Percentiles rank a stretch among this genome's conserved stretches.
Evolutionary conservation across 2,888 invertebrate genomes (phyloP).

Genomic region (Bombyx huttoni): DNA sequence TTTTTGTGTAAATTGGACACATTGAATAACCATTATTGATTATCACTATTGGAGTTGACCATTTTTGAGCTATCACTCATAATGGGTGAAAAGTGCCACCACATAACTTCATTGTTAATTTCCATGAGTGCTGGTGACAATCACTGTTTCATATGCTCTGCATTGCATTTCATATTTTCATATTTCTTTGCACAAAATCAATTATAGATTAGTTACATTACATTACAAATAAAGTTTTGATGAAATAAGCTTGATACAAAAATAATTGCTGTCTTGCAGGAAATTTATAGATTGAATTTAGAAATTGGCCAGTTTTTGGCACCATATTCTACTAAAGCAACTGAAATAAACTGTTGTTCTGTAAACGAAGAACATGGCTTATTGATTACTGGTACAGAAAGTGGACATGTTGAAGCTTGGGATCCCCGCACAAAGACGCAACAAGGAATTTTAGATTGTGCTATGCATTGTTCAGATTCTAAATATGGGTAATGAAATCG

Average conservation of each 20-base stretch:
- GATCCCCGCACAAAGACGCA: conserved; percentile 87
- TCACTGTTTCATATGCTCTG: too few species aligned
- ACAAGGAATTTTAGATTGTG: conserved; percentile 89
- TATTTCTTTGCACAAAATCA: too few species aligned
- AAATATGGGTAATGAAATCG: conserved; percentile 46
- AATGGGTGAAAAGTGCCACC: too few species aligned
- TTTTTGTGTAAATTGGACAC: background rate
- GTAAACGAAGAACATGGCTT: conserved; percentile 92
- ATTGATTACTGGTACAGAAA: conserved; percentile 87
- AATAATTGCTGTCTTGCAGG: conserved; percentile 64
- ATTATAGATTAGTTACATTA: too few species aligned
- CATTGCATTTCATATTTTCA: too few species aligned
- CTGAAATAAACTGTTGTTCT: conserved; percentile 84
- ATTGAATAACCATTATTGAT: too few species aligned
- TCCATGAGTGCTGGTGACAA: too few species aligned
- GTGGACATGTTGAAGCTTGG: conserved; percentile 97
- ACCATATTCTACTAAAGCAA: conserved; percentile 82
- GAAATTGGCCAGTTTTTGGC: conserved; percentile 95
- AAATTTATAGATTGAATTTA: conserved; percentile 94
- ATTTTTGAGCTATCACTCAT: too few species aligned
- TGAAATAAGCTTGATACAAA: too few species aligned
- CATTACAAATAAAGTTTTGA: background rate
- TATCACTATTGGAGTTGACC: too few species aligned
- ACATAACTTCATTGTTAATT: too few species aligned
- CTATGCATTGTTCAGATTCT: conserved; percentile 72